These are phyloP conservation scores for Aphidius gifuensis DNA, from an alignment of 1,140 invertebrate species.

Conservation along the genomic window DNA sequence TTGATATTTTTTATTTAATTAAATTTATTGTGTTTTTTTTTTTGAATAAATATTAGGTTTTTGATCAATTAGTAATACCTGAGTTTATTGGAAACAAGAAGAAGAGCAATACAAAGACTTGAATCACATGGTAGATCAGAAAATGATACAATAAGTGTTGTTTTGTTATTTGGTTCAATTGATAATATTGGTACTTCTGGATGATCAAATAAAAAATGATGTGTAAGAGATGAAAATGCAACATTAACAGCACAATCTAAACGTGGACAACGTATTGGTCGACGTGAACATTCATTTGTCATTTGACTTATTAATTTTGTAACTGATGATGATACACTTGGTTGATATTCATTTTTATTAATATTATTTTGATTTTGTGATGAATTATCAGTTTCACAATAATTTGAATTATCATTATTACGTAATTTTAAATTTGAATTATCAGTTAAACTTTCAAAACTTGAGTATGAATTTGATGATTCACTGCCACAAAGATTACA, in stretches of 20 bases:
- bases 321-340: slow-evolving; percentile 22
- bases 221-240: slow-evolving; percentile 46
- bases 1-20: slow-evolving; percentile 22
- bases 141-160: slow-evolving; percentile 45
- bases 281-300: slow-evolving; percentile 41
- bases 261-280: slow-evolving; percentile 47
- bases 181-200: slow-evolving; percentile 48
- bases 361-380: no score
- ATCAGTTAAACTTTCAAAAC: no score
- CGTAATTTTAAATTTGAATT: no score
- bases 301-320: slow-evolving; percentile 35
- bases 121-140: slow-evolving; percentile 38
- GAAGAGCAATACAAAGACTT: slow-evolving; percentile 45
- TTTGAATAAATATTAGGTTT: slow-evolving; percentile 26
- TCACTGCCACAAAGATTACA: neutral
- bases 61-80: slow-evolving; percentile 30
- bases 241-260: slow-evolving; percentile 47
- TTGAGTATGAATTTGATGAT: no score
- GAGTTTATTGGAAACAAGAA: slow-evolving; percentile 47
- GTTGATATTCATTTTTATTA: no score
- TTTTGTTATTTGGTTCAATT: slow-evolving; percentile 44
- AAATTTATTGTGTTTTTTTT: slow-evolving; percentile 1
- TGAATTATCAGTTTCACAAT: no score
- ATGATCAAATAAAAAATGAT: slow-evolving; percentile 51
- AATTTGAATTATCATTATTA: no score